phyloP scores from a whole-genome alignment of 2,888 invertebrate genomes.

The Lycocerus yunnanus region DNA sequence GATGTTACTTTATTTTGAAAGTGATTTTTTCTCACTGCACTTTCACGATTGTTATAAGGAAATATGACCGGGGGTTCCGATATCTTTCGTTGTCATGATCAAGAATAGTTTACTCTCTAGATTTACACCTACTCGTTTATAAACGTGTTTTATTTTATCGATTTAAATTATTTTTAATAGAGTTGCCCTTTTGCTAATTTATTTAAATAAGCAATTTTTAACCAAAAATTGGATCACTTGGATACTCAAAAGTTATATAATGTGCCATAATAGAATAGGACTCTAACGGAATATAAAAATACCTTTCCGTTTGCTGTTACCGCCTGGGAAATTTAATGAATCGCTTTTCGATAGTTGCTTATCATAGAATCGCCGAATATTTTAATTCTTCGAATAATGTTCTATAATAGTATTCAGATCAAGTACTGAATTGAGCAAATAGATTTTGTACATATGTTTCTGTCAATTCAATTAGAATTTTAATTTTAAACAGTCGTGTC shows the following conservation, averaged over 20 bases:
- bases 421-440: background rate
- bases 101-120: constrained; percentile 26
- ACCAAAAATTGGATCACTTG: background rate
- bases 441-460: background rate
- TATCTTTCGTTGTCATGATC: constrained; percentile 43
- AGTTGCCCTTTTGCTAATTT: background rate
- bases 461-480: background rate
- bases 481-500: background rate
- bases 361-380: background rate
- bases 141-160: background rate
- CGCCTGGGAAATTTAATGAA: background rate
- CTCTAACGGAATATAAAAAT: background rate
- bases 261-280: background rate
- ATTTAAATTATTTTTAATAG: background rate
- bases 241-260: background rate
- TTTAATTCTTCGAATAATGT: background rate
- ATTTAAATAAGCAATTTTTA: background rate
- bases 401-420: background rate
- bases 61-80: constrained; percentile 42
- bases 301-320: background rate
- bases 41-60: constrained; percentile 43
- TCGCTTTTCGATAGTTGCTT: background rate
- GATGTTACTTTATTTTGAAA: constrained; percentile 7
- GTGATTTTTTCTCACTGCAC: constrained; percentile 31
- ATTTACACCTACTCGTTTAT: background rate